Conservation (phyloP, 92 coral and sea anemone genomes). For the Zoanthus sociatus region DNA sequence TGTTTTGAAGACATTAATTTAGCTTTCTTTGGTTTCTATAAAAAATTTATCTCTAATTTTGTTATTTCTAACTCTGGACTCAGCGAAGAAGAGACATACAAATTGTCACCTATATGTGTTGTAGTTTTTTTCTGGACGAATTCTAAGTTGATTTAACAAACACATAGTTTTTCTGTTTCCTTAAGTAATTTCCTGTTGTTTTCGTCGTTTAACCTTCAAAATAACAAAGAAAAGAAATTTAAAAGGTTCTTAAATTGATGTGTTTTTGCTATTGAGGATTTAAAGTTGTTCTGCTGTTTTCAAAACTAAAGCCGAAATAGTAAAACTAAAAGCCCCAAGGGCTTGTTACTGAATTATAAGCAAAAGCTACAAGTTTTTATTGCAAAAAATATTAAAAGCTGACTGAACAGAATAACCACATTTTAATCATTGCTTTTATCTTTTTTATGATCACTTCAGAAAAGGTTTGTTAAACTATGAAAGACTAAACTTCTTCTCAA, state of each 20-base stretch:
- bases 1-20: too few relatives aligned
- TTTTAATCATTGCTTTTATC: background rate
- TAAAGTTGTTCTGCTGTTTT: background rate
- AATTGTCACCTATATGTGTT: too few relatives aligned
- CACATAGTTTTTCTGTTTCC: background rate
- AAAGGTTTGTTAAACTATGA: background rate
- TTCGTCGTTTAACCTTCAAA: background rate
- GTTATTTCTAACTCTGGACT: too few relatives aligned
- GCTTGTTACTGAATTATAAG: background rate
- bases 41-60: too few relatives aligned
- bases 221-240: background rate
- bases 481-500: background rate
- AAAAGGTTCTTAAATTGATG: background rate
- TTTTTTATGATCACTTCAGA: background rate
- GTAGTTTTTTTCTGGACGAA: too few relatives aligned
- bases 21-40: too few relatives aligned
- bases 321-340: background rate
- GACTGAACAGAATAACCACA: too few relatives aligned
- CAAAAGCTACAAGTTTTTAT: background rate
- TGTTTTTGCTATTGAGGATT: background rate
- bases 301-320: background rate
- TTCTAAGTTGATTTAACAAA: too few relatives aligned
- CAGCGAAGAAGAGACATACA: too few relatives aligned
- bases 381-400: too few relatives aligned
- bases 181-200: constrained; percentile 3